phyloP scores from a whole-genome alignment of 2,888 invertebrate species.

The Drosophila stalkeri region DNA sequence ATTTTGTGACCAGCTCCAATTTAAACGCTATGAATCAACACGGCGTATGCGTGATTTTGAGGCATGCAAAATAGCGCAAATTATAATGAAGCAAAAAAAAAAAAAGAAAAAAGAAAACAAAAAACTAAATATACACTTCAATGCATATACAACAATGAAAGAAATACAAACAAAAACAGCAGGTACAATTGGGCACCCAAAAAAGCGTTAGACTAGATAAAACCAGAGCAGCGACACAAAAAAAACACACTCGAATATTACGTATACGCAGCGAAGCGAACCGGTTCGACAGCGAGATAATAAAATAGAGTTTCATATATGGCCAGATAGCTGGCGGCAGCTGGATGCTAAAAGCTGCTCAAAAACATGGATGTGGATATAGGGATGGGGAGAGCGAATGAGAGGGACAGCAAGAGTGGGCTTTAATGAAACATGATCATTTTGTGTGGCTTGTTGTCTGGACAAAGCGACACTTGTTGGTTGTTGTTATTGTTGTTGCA shows the following conservation, averaged over 20 bases:
- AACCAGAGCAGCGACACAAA: conserved; percentile 36
- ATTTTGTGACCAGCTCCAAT: conserved; percentile 8
- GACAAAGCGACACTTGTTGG: conserved; percentile 67
- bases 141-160: not conserved
- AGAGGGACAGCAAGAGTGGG: not conserved
- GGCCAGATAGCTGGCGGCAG: conserved; percentile 5
- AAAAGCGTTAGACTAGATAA: conserved; percentile 42
- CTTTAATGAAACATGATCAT: conserved; percentile 53
- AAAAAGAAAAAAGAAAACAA: not conserved
- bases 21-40: conserved; percentile 20
- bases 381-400: not conserved
- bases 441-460: conserved; percentile 50
- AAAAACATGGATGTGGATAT: not conserved
- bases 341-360: conserved; percentile 29
- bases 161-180: conserved; percentile 31
- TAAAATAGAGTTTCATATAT: conserved; percentile 45
- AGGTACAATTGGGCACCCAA: conserved; percentile 40
- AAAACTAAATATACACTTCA: conserved; percentile 3
- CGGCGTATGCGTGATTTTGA: conserved; percentile 43
- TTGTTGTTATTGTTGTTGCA: not conserved
- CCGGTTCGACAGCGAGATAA: conserved; percentile 60
- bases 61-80: conserved; percentile 68
- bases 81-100: conserved; percentile 54
- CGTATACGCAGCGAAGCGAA: conserved; percentile 71
- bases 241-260: conserved; percentile 42